Conservation (phyloP, 2,888 invertebrate species). For the Cephus nigrinus region DNA sequence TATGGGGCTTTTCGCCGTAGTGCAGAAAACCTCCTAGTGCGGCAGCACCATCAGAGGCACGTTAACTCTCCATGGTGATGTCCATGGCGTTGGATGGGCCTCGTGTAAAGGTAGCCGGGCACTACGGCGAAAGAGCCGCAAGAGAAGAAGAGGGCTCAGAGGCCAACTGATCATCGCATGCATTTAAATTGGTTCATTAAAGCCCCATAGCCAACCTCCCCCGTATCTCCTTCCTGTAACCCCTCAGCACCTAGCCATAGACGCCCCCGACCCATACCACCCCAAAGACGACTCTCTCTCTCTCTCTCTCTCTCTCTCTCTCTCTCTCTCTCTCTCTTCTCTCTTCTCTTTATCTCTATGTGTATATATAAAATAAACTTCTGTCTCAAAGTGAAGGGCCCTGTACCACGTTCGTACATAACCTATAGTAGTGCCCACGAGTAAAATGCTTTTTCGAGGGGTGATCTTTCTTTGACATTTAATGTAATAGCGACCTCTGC, state of each 20-base stretch:
- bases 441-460: too few species aligned
- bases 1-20: slow-evolving; percentile 37
- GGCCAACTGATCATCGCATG: slow-evolving; percentile 67
- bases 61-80: not conserved
- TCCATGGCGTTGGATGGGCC: slow-evolving; percentile 43
- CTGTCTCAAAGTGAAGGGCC: too few species aligned
- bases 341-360: too few species aligned
- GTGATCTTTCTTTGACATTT: too few species aligned
- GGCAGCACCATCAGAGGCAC: not conserved
- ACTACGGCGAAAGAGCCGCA: slow-evolving; percentile 46
- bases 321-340: too few species aligned
- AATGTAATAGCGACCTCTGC: too few species aligned
- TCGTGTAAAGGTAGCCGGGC: slow-evolving; percentile 50
- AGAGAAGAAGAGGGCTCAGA: slow-evolving; percentile 61
- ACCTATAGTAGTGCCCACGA: too few species aligned
- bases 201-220: slow-evolving; percentile 44
- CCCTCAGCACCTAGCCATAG: slow-evolving; percentile 14
- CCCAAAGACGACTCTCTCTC: slow-evolving; percentile 13
- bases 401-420: too few species aligned
- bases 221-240: slow-evolving; percentile 26
- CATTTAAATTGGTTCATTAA: slow-evolving; percentile 67
- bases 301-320: too few species aligned
- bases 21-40: slow-evolving; percentile 3
- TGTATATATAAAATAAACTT: too few species aligned
- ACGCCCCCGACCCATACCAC: slow-evolving; percentile 26